Base-by-base conservation (phyloP, 2,888 invertebrate species). In the Acleris sparsana region DNA sequence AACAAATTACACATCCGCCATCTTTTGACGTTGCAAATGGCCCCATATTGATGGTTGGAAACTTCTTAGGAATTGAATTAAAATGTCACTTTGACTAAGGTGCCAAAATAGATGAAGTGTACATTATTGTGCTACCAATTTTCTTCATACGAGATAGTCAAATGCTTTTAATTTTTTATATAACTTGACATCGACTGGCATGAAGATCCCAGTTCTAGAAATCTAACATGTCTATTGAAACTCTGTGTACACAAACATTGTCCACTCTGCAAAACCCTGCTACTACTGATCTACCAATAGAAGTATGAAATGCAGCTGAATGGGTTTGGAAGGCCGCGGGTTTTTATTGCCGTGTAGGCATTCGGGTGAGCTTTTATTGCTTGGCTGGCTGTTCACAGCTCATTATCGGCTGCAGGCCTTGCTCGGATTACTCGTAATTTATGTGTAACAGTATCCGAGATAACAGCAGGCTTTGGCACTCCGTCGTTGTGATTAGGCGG, bases 381-480 rank as follows among this genome's bases (percentile, higher is more conserved):
- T 11, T 43, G 29, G 58, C 33, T 39, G 25, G 52, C 63, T 63
- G 51, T 56, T 63, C 58, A 17, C 57, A 57, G 49, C 46, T 53
- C 46, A 53, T 64, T 59, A 64, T 59, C 56, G 11, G 33, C 20
- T 39, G 25, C 33, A 33, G 49, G 39, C 63, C 39, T 48, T 44
- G 53, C 46, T 55, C 56, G 56, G 62, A 62, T 59, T 48, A 48
- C 46, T 59, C n/a, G 57, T 59, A 49, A 64, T 59, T 59, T 59
- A 64, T 64, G 63, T 59, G 63, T 64, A 39, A 53, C 52, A 64
- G 63, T 62, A 55, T 48, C 39, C n/a, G 20, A 52, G 51, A 59
- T 59, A 52, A 56, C 29, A 56, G 51, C 51, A 51, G 63, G 63
- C 57, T 25, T 22, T 46, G 46, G 46, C 46, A 46, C 17, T 46